phyloP scores from a whole-genome alignment of 1,140 invertebrate genomes.

The Orchestia grillus region DNA sequence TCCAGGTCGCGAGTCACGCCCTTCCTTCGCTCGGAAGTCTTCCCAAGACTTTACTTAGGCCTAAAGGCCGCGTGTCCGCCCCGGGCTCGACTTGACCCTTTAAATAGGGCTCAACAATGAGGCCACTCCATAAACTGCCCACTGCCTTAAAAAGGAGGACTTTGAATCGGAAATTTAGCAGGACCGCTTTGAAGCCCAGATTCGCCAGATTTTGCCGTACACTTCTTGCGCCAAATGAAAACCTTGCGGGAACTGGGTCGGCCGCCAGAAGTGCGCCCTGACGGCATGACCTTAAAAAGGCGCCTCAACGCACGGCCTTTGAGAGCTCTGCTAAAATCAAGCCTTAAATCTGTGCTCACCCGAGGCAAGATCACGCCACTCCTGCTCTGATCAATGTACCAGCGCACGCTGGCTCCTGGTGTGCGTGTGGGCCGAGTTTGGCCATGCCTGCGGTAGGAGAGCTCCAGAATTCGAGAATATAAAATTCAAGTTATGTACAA shows the following conservation, averaged over 20 bases:
- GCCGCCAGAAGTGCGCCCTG: background rate
- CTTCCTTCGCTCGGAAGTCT: background rate
- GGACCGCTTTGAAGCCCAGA: background rate
- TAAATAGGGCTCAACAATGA: conserved; percentile 33
- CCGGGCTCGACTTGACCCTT: conserved; percentile 24
- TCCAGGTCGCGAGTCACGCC: conserved; percentile 3
- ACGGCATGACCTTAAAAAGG: background rate
- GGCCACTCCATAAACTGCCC: conserved; percentile 31
- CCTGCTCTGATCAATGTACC: background rate
- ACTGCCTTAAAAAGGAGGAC: conserved; percentile 5
- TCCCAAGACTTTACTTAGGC: conserved; percentile 24
- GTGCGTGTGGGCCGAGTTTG: background rate
- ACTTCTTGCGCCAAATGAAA: background rate
- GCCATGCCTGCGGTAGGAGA: background rate
- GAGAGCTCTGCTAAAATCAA: background rate
- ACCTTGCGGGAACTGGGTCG: background rate
- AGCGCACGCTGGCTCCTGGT: background rate
- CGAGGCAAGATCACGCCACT: background rate
- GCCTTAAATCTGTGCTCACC: background rate
- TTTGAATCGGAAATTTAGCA: conserved; percentile 8
- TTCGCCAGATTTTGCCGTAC: background rate
- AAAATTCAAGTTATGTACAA: background rate
- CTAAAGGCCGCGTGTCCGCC: conserved; percentile 41
- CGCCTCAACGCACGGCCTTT: background rate
- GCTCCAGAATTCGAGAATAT: background rate